Percentiles rank a stretch among this genome's conserved stretches.
Evolutionary conservation across 2,113 vertebrate genomes (phyloP).

Genomic region (Gobiocypris rarus): DNA sequence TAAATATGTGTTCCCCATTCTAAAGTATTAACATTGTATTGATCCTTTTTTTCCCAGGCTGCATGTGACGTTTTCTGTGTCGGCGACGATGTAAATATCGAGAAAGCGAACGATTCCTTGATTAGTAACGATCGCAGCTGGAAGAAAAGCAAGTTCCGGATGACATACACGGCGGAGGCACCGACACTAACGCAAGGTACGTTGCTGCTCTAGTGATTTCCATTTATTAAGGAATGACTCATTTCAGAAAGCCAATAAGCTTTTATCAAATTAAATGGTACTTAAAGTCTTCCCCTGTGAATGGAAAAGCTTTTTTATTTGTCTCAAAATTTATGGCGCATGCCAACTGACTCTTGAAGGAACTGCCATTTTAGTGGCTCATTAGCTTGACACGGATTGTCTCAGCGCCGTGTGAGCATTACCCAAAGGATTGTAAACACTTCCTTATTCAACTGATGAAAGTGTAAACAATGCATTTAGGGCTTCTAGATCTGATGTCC

Average conservation of each 20-base stretch:
- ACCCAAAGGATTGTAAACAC: conserved; percentile 28
- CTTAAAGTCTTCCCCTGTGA: conserved; percentile 9
- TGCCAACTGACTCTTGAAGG: conserved; percentile 25
- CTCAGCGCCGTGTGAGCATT: background rate
- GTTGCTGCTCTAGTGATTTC: background rate
- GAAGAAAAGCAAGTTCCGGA: conserved; percentile 96
- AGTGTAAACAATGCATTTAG: conserved; percentile 21
- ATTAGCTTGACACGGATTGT: conserved; percentile 14
- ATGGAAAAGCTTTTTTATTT: conserved; percentile 21
- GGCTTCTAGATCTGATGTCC: background rate
- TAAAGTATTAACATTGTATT: background rate
- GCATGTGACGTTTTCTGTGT: conserved; percentile 98
- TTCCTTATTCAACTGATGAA: background rate
- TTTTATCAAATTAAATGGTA: conserved; percentile 9
- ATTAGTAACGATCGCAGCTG: conserved; percentile 98
- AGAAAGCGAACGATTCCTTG: conserved; percentile 95
- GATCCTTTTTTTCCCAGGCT: conserved; percentile 75
- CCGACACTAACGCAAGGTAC: conserved; percentile 89
- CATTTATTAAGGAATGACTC: background rate
- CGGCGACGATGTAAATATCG: conserved; percentile 96
- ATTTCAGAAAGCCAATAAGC: conserved; percentile 16
- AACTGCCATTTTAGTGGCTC: conserved; percentile 10
- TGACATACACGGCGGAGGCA: conserved; percentile 88
- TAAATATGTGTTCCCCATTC: too few relatives aligned
- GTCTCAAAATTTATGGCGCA: conserved; percentile 17